Percentiles rank a stretch among this genome's conserved stretches.
These are phyloP conservation scores for Tolmerus cingulatus DNA, from an alignment of 2,888 invertebrate species.

Conservation along the genomic window DNA sequence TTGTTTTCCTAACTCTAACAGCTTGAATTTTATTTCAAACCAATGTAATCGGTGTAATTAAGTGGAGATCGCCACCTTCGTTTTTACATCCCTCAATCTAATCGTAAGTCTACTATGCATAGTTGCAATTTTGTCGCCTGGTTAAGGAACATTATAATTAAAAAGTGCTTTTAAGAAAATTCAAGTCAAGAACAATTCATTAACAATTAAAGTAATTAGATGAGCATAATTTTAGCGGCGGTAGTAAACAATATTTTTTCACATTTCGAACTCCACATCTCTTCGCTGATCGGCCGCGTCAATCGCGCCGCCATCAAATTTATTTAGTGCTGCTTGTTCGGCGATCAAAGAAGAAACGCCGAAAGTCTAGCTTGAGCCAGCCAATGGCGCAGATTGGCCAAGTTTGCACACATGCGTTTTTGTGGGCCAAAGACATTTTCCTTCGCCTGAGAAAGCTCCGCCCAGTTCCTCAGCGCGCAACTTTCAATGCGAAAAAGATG, in stretches of 20 bases:
- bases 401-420: not conserved
- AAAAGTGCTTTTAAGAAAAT: not conserved
- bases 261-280: not conserved
- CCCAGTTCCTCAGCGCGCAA: not conserved
- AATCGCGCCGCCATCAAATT: not conserved
- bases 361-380: not conserved
- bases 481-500: not conserved
- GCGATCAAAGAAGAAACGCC: not conserved
- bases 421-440: slow-evolving; percentile 11
- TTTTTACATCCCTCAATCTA: too few species aligned
- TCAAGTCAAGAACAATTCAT: not conserved
- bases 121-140: too few species aligned
- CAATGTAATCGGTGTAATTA: too few species aligned
- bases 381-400: not conserved
- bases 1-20: too few species aligned
- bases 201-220: not conserved
- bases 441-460: slow-evolving; percentile 10
- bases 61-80: too few species aligned
- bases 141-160: not conserved
- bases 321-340: not conserved
- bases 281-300: not conserved
- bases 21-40: too few species aligned
- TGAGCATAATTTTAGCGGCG: not conserved
- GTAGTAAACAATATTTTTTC: not conserved
- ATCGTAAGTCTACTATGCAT: too few species aligned